Conservation (phyloP, 2,888 invertebrate species). For the Ochropleura plecta region DNA sequence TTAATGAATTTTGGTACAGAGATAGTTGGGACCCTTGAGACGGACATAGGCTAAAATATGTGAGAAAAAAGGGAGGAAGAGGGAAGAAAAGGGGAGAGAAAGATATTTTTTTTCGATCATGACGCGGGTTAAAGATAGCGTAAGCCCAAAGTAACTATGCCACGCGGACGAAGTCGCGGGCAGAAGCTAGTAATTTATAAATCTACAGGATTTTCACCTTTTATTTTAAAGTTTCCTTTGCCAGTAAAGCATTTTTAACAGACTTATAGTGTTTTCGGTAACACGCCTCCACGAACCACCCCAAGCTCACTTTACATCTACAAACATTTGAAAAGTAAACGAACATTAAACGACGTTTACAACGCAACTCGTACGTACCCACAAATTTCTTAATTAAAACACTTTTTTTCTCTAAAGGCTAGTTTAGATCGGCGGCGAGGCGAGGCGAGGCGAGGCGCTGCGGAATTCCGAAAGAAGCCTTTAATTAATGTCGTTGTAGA, state of each 20-base stretch:
- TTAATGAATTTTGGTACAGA: no score
- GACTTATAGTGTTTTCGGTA: constrained; percentile 23
- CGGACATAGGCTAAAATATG: no score
- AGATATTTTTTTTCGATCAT: no score
- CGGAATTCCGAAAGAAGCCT: constrained; percentile 77
- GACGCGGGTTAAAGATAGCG: no score
- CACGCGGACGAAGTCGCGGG: no score
- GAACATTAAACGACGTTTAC: constrained; percentile 58
- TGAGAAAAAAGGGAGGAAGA: no score
- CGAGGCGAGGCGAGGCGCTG: constrained; percentile 64
- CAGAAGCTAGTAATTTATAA: no score
- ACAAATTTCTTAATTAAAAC: constrained; percentile 86
- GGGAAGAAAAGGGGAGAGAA: no score
- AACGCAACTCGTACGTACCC: constrained; percentile 65
- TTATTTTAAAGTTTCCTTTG: constrained; percentile 17
- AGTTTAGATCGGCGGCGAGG: constrained; percentile 78
- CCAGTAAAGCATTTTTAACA: background rate
- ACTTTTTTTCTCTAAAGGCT: constrained; percentile 82
- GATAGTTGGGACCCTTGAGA: no score
- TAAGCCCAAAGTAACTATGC: no score
- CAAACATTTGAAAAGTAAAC: constrained; percentile 47
- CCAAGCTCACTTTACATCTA: constrained; percentile 23
- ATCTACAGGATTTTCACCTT: background rate
- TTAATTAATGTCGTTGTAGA: constrained; percentile 88
- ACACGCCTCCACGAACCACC: constrained; percentile 2